Evolutionary conservation across 1,140 invertebrate species (phyloP).

Genomic region (Drosophila arizonae): DNA sequence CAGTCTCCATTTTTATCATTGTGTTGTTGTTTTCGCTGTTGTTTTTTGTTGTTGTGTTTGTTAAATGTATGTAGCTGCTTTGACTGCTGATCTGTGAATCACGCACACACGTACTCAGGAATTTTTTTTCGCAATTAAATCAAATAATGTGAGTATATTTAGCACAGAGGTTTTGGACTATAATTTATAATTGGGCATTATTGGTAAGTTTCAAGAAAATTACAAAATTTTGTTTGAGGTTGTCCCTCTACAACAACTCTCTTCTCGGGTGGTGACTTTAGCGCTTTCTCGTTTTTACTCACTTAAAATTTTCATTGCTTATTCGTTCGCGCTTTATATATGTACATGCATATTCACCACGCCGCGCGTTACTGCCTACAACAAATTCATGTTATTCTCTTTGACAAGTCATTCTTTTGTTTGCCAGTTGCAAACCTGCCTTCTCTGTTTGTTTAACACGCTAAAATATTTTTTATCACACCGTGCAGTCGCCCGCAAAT

Average conservation of each 20-base stretch:
- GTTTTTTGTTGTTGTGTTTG: slow-evolving; percentile 68
- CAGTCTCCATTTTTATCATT: slow-evolving; percentile 84
- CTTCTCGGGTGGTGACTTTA: slow-evolving; percentile 51
- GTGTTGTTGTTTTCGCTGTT: slow-evolving; percentile 61
- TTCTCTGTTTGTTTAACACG: slow-evolving; percentile 3
- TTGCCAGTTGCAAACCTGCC: background rate
- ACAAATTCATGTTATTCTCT: slow-evolving; percentile 51
- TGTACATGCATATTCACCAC: slow-evolving; percentile 38
- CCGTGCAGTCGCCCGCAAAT: slow-evolving; percentile 42
- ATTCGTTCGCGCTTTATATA: slow-evolving; percentile 48
- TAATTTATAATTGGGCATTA: slow-evolving; percentile 33
- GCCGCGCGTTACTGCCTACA: slow-evolving; percentile 41
- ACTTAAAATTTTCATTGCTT: slow-evolving; percentile 49
- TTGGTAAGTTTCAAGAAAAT: slow-evolving; percentile 41
- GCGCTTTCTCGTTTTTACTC: slow-evolving; percentile 53
- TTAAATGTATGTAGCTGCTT: slow-evolving; percentile 59
- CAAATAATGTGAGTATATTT: slow-evolving; percentile 28
- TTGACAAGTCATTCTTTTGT: slow-evolving; percentile 54
- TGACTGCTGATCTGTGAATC: slow-evolving; percentile 21
- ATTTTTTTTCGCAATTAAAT: slow-evolving; percentile 42
- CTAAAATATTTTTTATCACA: slow-evolving; percentile 3
- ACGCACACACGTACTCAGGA: slow-evolving; percentile 31
- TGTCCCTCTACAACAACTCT: slow-evolving; percentile 46
- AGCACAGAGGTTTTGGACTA: slow-evolving; percentile 20
- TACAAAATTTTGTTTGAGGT: slow-evolving; percentile 43